A percentile compares a stretch with the other conserved stretches of the same genome.
These are phyloP conservation scores for Suncus etruscus DNA, from an alignment of 2,113 vertebrate genomes.

Conservation along the genomic window DNA sequence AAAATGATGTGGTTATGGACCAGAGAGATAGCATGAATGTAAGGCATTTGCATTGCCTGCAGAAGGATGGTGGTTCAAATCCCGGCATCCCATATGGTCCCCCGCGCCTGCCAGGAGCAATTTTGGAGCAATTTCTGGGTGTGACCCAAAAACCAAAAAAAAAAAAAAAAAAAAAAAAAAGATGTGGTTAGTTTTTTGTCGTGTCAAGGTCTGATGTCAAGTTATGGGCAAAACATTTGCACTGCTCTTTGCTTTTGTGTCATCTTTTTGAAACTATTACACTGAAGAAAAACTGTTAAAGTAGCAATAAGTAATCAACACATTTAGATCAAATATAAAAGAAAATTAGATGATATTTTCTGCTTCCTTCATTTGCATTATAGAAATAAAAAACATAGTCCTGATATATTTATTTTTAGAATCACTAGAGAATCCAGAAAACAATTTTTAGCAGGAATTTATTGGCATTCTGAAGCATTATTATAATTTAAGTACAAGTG, in stretches of 20 bases:
- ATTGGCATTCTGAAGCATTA: conserved; percentile 53
- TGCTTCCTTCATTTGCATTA: conserved; percentile 50
- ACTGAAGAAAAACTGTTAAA: conserved; percentile 59
- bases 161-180: too few relatives aligned
- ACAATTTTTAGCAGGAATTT: conserved; percentile 58
- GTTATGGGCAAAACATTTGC: not conserved
- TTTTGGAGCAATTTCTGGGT: too few relatives aligned
- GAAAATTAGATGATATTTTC: conserved; percentile 62
- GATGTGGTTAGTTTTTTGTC: too few relatives aligned
- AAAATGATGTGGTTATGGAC: too few relatives aligned
- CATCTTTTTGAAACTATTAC: conserved; percentile 6
- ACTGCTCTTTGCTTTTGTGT: not conserved
- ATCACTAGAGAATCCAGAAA: conserved; percentile 30
- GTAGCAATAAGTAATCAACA: conserved; percentile 36
- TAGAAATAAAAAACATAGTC: conserved; percentile 58
- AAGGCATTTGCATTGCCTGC: too few relatives aligned
- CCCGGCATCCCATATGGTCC: too few relatives aligned
- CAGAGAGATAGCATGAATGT: too few relatives aligned
- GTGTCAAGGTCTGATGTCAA: too few relatives aligned
- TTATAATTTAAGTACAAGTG: conserved; percentile 61
- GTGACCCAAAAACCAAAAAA: too few relatives aligned
- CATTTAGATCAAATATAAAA: conserved; percentile 55
- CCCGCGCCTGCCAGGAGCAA: too few relatives aligned
- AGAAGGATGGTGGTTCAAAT: too few relatives aligned
- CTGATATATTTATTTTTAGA: conserved; percentile 50